These are phyloP conservation scores for Latrodectus hesperus DNA, from an alignment of 2,888 invertebrate species.

Conservation along the genomic window DNA sequence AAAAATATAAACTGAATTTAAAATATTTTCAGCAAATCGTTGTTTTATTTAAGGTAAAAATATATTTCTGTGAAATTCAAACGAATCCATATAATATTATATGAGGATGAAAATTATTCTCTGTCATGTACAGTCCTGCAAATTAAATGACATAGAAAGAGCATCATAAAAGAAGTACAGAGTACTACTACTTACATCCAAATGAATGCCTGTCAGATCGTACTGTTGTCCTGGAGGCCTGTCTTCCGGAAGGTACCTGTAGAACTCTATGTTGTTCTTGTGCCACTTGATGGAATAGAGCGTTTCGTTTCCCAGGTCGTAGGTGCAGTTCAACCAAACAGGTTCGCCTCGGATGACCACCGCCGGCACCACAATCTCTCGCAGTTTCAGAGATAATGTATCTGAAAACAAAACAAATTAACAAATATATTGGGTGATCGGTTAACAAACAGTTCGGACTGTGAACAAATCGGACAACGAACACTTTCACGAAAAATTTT, in stretches of 20 bases:
- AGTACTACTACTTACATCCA: constrained; percentile 68
- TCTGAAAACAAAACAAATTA: constrained; percentile 7
- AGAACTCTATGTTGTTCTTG: constrained; percentile 70
- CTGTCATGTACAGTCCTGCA: no score
- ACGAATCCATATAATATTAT: no score
- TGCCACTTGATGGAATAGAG: constrained; percentile 72
- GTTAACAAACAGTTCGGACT: no score
- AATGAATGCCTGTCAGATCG: constrained; percentile 69
- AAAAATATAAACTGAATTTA: no score
- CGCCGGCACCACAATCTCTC: constrained; percentile 64
- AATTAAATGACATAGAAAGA: no score
- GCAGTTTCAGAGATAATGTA: constrained; percentile 34
- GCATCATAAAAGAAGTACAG: no score
- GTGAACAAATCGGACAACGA: no score
- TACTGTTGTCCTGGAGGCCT: constrained; percentile 69
- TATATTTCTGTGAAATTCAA: no score
- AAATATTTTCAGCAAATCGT: no score
- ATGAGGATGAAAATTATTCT: no score
- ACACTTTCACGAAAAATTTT: no score
- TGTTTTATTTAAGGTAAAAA: no score
- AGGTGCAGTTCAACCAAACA: constrained; percentile 71
- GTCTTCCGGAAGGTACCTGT: constrained; percentile 70
- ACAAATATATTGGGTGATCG: neutral
- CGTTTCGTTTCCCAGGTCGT: constrained; percentile 70
- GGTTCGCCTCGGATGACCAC: constrained; percentile 69